Evolutionary conservation across 2,113 vertebrate genomes (phyloP).

Genomic region (Sceloporus tristichus): DNA sequence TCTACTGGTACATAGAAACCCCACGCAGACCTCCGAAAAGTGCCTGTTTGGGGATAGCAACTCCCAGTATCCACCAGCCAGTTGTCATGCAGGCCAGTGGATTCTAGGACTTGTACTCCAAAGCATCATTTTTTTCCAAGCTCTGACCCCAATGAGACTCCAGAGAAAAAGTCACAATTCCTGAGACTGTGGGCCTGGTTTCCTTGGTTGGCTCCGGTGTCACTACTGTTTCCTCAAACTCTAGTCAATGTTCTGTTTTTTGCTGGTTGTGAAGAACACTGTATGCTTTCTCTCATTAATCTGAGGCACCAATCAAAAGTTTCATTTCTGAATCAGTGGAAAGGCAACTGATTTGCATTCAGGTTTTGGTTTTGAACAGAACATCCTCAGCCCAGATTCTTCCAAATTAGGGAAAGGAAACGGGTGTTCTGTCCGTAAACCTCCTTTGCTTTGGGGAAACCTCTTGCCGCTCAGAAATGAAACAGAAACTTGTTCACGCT

Average conservation of each 20-base stretch:
- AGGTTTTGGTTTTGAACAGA: conserved; percentile 49
- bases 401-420: conserved; percentile 67
- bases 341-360: conserved; percentile 48
- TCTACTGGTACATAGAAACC: too few species aligned
- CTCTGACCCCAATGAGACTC: not conserved
- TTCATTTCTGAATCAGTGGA: conserved; percentile 67
- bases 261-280: conserved; percentile 39
- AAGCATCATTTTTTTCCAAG: too few species aligned
- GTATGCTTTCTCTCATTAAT: conserved; percentile 61
- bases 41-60: too few species aligned
- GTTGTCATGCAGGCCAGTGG: too few species aligned
- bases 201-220: conserved; percentile 16
- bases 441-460: conserved; percentile 63
- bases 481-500: conserved; percentile 69
- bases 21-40: not conserved
- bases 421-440: conserved; percentile 50
- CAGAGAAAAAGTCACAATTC: not conserved
- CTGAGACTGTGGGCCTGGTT: not conserved
- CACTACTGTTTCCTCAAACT: not conserved
- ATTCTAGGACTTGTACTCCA: too few species aligned
- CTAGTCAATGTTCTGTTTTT: conserved; percentile 25
- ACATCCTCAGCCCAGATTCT: conserved; percentile 61
- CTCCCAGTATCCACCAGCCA: too few species aligned
- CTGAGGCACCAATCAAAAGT: conserved; percentile 43
- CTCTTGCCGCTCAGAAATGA: conserved; percentile 72